Evolutionary conservation across 2,888 invertebrate species (phyloP), one percentile per base, ranked within the genome.

Genomic region (Empis livida): DNA sequence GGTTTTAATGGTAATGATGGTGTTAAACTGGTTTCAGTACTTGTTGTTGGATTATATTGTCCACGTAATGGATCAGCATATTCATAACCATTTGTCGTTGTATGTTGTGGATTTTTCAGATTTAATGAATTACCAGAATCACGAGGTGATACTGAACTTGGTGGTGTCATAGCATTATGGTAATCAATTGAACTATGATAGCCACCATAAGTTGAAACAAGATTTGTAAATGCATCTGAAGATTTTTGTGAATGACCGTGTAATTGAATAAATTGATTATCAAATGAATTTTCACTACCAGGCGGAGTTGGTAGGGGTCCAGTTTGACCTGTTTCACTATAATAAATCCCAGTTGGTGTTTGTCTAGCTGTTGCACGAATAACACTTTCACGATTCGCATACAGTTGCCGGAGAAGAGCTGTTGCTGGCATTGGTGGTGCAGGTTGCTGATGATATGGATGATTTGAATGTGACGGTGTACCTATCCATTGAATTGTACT

Each of bases 401-500:
- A 94, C 2, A 95, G 73, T 63, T 93, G 93, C 23, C 94, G 75
- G 10, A 95, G 71, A 16, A 95, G 73, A 0, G 92, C 90, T 0
- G 94, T 89, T 0, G 94, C 93, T 1, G 94, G 91, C 52, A 92
- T 78, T 1, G 77, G 73, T 15, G 71, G 67, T 2, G 68, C 62
- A 1, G 79, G 74, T 13, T 73, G 70, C 56, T 77, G 77, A 41
- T 62, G 62, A 13, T 52, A 59, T 51, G 74, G 76, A 14, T 41
- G 20, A 14, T 20, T 20, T 20, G 20, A 14, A 39, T 39, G 39
- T 5, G 23, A 27, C 57, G 87, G 87, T 0, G 87, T 82, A 0
- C 92, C 92, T 53, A 92, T 90, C 93, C 94, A 94, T 62, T 94
- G 94, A 58, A 94, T 94, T 9, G 89, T 88, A 40, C 80, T 80